These are phyloP conservation scores for Gastracanthus pulcherrimus DNA, from an alignment of 2,888 invertebrate genomes.

Conservation along the genomic window DNA sequence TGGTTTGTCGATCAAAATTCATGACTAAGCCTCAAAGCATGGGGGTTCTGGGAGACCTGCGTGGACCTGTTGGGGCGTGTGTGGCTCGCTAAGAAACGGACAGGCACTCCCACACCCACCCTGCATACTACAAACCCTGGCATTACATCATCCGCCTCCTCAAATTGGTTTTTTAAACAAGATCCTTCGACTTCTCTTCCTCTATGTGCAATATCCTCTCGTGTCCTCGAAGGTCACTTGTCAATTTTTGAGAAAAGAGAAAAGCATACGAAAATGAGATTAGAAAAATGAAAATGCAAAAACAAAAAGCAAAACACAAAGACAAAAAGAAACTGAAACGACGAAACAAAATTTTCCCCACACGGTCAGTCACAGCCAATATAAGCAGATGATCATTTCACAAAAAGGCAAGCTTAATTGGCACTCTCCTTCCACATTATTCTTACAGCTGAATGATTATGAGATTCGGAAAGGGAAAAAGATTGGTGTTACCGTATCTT, in stretches of 20 bases:
- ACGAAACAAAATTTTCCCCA: constrained; percentile 47
- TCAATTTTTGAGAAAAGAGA: constrained; percentile 60
- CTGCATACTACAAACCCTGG: constrained; percentile 59
- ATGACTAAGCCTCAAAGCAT: constrained; percentile 74
- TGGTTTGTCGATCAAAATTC: constrained; percentile 63
- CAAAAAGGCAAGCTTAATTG: constrained; percentile 77
- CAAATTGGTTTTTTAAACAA: constrained; percentile 51
- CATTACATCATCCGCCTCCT: constrained; percentile 30
- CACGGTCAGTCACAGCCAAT: constrained; percentile 73
- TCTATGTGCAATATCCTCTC: constrained; percentile 57
- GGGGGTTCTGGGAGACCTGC: constrained; percentile 76
- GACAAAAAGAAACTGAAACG: constrained; percentile 36
- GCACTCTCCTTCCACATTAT: constrained; percentile 89
- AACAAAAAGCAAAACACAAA: constrained; percentile 43
- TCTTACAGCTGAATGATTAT: constrained; percentile 99
- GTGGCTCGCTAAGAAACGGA: constrained; percentile 78
- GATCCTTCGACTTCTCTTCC: constrained; percentile 56
- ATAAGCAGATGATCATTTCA: constrained; percentile 69
- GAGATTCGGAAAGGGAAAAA: constrained; percentile 99
- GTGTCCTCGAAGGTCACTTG: constrained; percentile 64
- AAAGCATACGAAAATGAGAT: constrained; percentile 22
- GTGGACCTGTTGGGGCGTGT: constrained; percentile 77
- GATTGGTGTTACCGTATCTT: constrained; percentile 99
- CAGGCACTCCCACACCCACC: constrained; percentile 76
- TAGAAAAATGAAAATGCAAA: constrained; percentile 44